These are phyloP conservation scores for Coilia nasus DNA, from an alignment of 2,797 vertebrate species.

Conservation along the genomic window DNA sequence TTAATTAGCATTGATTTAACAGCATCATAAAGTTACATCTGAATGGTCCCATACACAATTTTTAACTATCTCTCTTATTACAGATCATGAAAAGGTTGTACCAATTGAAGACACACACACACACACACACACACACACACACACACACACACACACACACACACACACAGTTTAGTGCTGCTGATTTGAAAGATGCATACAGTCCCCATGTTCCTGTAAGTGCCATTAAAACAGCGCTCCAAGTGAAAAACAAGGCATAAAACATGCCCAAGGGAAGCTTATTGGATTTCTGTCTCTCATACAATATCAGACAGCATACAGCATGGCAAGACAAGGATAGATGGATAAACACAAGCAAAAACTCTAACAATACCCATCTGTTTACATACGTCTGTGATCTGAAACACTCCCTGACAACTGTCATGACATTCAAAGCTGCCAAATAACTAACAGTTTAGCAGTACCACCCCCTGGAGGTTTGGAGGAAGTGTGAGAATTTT, in stretches of 20 bases:
- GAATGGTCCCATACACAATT: neutral
- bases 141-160: slow-evolving; percentile 18
- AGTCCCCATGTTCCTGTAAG: neutral
- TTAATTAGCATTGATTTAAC: neutral
- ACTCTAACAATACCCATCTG: neutral
- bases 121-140: neutral
- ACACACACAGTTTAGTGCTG: neutral
- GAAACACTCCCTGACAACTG: neutral
- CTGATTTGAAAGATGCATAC: neutral
- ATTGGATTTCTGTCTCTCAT: neutral
- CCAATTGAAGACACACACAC: neutral
- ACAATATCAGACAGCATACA: neutral
- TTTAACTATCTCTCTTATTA: neutral
- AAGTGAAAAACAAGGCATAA: neutral
- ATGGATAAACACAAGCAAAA: neutral
- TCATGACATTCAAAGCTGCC: neutral
- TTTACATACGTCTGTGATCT: neutral
- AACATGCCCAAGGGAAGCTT: neutral
- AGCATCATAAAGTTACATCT: neutral
- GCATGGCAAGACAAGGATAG: neutral
- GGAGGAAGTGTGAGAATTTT: neutral
- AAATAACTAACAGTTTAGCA: neutral
- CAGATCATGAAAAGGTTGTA: neutral
- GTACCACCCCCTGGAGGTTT: neutral
- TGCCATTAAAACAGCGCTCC: neutral